Base-by-base conservation (phyloP, 2,888 invertebrate genomes). In the Ellobium chinense region DNA sequence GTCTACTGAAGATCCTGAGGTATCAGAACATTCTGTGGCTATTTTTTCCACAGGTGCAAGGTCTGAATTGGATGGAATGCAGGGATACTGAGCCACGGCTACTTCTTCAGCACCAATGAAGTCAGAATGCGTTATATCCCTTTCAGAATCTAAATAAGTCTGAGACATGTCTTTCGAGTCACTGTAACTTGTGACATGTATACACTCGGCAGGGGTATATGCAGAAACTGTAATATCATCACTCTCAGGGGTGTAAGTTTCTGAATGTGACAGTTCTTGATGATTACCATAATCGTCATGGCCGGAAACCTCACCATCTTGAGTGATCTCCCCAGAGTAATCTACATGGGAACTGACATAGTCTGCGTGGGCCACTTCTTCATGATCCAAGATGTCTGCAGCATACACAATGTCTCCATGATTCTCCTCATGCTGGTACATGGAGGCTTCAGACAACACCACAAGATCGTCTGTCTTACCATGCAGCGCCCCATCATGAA, bases 341-440 rank as follows among this genome's bases (percentile, higher is more conserved):
- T 69, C 82, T 24, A 72, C 34, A 36, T 80, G 80, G 31, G 75
- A 60, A 75, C 60, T 60, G 24, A 80, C 83, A 54, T 83, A 80
- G 31, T 80, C 80, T n/a, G 77, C 72, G 37, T 74, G 68, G 39
- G 80, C 58, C 21, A 80, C 78, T 54, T 81, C 78, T 79, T 75
- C 82, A 74, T 63, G 84, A 82, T 81, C 82, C 76, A 68, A 62
- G 37, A 31, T 82, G 74, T 58, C 80, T 54, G 79, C 83, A 80
- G 78, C 82, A 81, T 66, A 80, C 4, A 89, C 88, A 34, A 89
- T 87, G 34, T 88, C 87, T 75, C 83, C 87, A 46, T 66, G 70
- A 4, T 72, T 77, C 18, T 75, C 78, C 24, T 66, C 46, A n/a
- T 54, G 56, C 18, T 78, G 58, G n/a, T 78, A 72, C 37, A 83